phyloP scores from a whole-genome alignment of 2,113 vertebrate genomes.

The Oreochromis aureus region DNA sequence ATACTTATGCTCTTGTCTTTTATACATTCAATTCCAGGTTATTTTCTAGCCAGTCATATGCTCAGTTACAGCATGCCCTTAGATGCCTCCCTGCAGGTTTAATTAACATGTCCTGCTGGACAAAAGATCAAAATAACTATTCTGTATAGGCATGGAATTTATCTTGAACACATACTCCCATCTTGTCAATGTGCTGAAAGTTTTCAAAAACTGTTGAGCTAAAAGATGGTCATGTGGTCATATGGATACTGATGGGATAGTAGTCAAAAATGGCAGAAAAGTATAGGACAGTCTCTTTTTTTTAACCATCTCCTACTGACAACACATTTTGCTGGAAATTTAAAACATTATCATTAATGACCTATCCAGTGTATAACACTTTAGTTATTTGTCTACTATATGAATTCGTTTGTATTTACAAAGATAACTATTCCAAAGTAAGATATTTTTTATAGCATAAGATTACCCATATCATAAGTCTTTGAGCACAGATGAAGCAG shows the following conservation, averaged over 20 bases:
- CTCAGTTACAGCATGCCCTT: not conserved
- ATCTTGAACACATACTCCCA: not conserved
- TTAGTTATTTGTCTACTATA: not conserved
- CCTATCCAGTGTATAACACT: not conserved
- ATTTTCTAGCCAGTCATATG: not conserved
- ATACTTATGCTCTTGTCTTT: not conserved
- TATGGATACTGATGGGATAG: not conserved
- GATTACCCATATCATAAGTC: not conserved
- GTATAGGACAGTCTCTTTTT: not conserved
- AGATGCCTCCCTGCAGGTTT: not conserved
- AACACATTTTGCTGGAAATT: not conserved
- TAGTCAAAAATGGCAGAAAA: not conserved
- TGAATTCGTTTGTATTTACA: not conserved
- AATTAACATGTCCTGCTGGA: not conserved
- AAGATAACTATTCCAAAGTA: not conserved
- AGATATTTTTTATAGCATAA: not conserved
- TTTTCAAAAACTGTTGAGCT: not conserved
- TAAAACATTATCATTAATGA: not conserved
- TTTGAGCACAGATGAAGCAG: not conserved
- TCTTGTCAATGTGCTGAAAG: not conserved
- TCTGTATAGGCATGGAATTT: not conserved
- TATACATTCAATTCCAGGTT: not conserved
- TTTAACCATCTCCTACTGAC: not conserved
- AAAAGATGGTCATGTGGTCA: not conserved
- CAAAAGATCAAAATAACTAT: not conserved